Evolutionary conservation across 1,140 invertebrate species (phyloP).

Genomic region (Plutomurus gul): DNA sequence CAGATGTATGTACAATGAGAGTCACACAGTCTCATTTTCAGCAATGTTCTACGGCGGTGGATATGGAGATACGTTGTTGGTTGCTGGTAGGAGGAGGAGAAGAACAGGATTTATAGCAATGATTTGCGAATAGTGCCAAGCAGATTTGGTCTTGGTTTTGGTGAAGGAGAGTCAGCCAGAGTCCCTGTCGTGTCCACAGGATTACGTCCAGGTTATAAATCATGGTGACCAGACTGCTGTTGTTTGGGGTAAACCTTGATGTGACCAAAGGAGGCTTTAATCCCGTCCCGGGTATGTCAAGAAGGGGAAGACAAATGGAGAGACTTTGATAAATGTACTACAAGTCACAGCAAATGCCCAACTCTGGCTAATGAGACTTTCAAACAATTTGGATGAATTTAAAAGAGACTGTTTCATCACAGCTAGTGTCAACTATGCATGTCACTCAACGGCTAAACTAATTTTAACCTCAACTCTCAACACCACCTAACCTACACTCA

Average conservation of each 20-base stretch:
- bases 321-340: slow-evolving; percentile 51
- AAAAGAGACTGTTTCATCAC: slow-evolving; percentile 44
- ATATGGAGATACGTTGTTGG: background rate
- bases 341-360: slow-evolving; percentile 50
- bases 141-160: background rate
- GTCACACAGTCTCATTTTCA: no score
- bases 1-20: no score
- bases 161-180: slow-evolving; percentile 7
- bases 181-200: slow-evolving; percentile 42
- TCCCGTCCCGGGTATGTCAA: slow-evolving; percentile 40
- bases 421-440: slow-evolving; percentile 42
- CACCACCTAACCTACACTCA: background rate
- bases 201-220: slow-evolving; percentile 50
- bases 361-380: slow-evolving; percentile 51
- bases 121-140: slow-evolving; percentile 46
- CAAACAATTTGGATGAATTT: slow-evolving; percentile 50
- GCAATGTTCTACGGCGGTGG: background rate
- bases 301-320: slow-evolving; percentile 50
- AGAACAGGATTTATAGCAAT: slow-evolving; percentile 43
- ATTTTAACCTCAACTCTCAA: slow-evolving; percentile 47
- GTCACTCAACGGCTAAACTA: slow-evolving; percentile 44
- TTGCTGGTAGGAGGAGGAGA: slow-evolving; percentile 1
- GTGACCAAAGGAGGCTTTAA: slow-evolving; percentile 45
- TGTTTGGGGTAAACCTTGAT: slow-evolving; percentile 50
- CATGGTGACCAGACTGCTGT: slow-evolving; percentile 46